Conservation (phyloP, 1,140 invertebrate genomes). For the Sitobion miscanthi region DNA sequence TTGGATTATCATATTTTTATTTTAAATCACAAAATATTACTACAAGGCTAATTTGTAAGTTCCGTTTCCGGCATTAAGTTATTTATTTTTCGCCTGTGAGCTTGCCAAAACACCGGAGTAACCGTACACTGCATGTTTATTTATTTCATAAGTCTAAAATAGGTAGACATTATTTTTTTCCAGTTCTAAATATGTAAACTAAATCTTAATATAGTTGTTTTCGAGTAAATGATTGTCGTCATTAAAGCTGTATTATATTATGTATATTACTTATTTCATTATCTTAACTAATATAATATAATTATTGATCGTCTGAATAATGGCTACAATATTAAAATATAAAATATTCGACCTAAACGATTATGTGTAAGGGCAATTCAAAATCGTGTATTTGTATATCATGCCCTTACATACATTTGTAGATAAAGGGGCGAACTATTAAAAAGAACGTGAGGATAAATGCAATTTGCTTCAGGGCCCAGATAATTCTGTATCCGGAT, state of each 20-base stretch:
- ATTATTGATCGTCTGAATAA: neutral
- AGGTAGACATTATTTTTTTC: conserved; percentile 25
- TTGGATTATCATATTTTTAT: neutral
- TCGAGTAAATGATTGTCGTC: neutral
- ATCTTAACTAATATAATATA: neutral
- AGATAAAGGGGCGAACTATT: no score
- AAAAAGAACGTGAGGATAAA: no score
- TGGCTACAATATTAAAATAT: neutral
- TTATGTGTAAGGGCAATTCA: neutral
- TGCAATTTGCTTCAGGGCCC: no score
- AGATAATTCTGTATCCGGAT: no score
- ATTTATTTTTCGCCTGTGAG: conserved; percentile 1
- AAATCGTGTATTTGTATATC: no score
- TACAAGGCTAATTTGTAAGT: neutral
- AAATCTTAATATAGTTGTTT: neutral
- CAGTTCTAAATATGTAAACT: neutral
- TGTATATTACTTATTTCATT: neutral
- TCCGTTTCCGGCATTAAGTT: conserved; percentile 8
- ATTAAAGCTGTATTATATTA: neutral
- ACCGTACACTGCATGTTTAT: conserved; percentile 48
- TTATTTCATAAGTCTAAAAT: conserved; percentile 40
- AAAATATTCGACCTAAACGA: neutral
- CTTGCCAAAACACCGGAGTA: conserved; percentile 50
- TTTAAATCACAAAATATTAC: neutral
- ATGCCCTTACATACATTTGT: no score